These are phyloP conservation scores for Nycticryphes semicollaris DNA, from an alignment of 2,113 vertebrate genomes.

Conservation along the genomic window DNA sequence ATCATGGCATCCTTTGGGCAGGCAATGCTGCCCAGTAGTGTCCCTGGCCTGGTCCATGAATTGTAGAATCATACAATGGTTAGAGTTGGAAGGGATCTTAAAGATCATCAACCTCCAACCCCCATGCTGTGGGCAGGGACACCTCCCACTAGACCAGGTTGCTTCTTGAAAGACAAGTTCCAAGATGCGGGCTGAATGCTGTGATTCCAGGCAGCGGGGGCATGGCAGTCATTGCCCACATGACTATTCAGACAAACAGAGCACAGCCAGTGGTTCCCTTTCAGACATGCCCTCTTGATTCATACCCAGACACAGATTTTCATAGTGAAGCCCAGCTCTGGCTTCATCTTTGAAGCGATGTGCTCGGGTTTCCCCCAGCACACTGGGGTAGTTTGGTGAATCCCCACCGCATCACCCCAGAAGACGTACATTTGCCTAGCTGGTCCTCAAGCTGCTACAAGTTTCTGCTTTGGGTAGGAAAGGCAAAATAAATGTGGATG, in stretches of 20 bases:
- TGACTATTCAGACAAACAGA: rapidly evolving
- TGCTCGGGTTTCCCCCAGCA: neutral
- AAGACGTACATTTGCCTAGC: neutral
- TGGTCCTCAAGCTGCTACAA: neutral
- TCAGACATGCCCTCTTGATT: neutral
- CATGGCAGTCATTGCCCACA: rapidly evolving
- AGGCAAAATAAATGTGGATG: rapidly evolving
- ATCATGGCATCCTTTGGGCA: neutral
- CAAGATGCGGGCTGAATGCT: rapidly evolving
- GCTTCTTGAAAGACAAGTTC: neutral
- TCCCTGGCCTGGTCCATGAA: neutral
- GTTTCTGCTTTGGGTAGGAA: neutral
- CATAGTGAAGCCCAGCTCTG: neutral
- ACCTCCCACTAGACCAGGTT: no score
- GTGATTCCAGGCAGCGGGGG: neutral
- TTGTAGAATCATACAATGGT: no score
- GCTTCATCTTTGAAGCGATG: neutral
- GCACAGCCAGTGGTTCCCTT: neutral
- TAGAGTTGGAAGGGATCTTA: no score
- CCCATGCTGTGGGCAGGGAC: no score
- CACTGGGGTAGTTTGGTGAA: neutral
- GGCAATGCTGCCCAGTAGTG: neutral
- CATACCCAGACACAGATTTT: neutral
- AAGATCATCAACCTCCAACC: no score
- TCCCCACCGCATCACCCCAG: neutral